These are phyloP conservation scores for Pachydiplax longipennis DNA, from an alignment of 2,888 invertebrate species.

Conservation along the genomic window DNA sequence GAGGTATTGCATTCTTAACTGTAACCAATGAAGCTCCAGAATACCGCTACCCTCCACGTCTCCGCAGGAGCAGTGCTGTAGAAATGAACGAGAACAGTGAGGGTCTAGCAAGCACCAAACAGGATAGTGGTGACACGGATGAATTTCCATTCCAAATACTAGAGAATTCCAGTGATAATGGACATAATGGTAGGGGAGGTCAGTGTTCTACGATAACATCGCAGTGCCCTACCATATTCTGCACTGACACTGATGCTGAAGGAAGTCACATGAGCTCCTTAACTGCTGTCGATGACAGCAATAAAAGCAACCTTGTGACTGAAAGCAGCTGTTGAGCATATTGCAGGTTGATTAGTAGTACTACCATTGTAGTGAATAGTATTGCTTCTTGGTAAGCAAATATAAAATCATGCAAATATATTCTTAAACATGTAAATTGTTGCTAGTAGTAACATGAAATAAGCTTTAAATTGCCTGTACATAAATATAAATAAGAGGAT, in stretches of 20 bases:
- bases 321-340: constrained; percentile 42
- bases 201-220: neutral
- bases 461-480: constrained; percentile 29
- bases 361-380: constrained; percentile 27
- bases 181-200: neutral
- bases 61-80: constrained; percentile 68
- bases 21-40: constrained; percentile 55
- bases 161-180: neutral
- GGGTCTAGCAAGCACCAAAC: constrained; percentile 48
- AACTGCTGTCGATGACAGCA: neutral
- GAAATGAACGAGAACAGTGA: constrained; percentile 62
- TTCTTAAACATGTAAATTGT: constrained; percentile 17
- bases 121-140: neutral
- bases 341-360: constrained; percentile 5
- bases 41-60: constrained; percentile 58
- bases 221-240: constrained; percentile 48
- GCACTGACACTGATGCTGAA: constrained; percentile 49
- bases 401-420: constrained; percentile 2
- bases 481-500: neutral
- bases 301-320: constrained; percentile 45
- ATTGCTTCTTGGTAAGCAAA: constrained; percentile 31
- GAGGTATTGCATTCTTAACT: constrained; percentile 55
- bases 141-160: neutral
- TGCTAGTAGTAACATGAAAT: constrained; percentile 23
- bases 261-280: neutral